Evolutionary conservation across 2,113 vertebrate genomes (phyloP).

Genomic region (Lepisosteus oculatus): DNA sequence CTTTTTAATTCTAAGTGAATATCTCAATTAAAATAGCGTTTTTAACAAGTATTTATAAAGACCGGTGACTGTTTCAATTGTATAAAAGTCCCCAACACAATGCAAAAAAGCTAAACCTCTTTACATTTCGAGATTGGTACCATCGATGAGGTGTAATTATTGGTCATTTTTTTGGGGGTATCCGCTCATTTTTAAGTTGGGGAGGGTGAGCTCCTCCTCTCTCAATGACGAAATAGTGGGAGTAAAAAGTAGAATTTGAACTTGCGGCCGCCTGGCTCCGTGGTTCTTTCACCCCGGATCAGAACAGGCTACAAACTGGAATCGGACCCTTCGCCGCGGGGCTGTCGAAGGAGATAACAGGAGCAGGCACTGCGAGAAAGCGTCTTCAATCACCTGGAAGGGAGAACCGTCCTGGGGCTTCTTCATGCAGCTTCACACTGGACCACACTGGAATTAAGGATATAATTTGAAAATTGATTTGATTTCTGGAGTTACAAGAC

Average conservation of each 20-base stretch:
- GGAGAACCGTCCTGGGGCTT: slow-evolving; percentile 32
- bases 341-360: slow-evolving; percentile 24
- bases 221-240: slow-evolving; percentile 82
- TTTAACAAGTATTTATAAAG: too few relatives aligned
- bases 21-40: too few relatives aligned
- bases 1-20: too few relatives aligned
- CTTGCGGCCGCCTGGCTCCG: slow-evolving; percentile 70
- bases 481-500: slow-evolving; percentile 56
- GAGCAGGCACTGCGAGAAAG: slow-evolving; percentile 28
- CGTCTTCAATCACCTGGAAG: slow-evolving; percentile 28
- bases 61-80: too few relatives aligned
- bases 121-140: too few relatives aligned
- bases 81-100: too few relatives aligned
- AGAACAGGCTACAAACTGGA: slow-evolving; percentile 48
- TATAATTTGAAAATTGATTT: slow-evolving; percentile 14
- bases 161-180: slow-evolving; percentile 31
- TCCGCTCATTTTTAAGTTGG: slow-evolving; percentile 63
- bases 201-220: slow-evolving; percentile 79
- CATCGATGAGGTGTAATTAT: background rate
- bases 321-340: slow-evolving; percentile 41
- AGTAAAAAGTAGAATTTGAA: slow-evolving; percentile 83
- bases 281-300: slow-evolving; percentile 54
- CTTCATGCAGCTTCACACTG: slow-evolving; percentile 39
- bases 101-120: too few relatives aligned
- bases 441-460: slow-evolving; percentile 48